Percentiles rank a stretch among this genome's conserved stretches.
These are phyloP conservation scores for Troilus luridus DNA, from an alignment of 2,888 invertebrate genomes.

Conservation along the genomic window DNA sequence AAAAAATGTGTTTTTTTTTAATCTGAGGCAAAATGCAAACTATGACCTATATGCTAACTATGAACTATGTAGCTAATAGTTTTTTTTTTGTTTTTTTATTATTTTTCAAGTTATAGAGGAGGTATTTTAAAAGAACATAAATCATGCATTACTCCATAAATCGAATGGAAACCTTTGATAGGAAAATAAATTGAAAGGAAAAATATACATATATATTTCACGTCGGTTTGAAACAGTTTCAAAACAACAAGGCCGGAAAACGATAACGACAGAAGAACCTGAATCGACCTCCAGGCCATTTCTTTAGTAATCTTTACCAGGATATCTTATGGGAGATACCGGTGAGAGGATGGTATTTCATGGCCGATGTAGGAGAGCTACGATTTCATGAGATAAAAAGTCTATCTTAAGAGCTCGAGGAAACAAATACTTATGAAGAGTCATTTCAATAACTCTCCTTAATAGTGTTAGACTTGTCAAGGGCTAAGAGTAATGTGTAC, in stretches of 20 bases:
- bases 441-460: background rate
- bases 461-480: background rate
- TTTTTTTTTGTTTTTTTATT: too few species aligned
- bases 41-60: too few species aligned
- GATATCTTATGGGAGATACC: background rate
- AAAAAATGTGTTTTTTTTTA: too few species aligned
- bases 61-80: too few species aligned
- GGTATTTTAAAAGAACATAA: too few species aligned
- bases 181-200: too few species aligned
- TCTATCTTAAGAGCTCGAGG: background rate
- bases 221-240: too few species aligned
- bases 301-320: background rate
- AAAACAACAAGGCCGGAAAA: background rate
- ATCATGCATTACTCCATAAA: too few species aligned
- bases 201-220: too few species aligned
- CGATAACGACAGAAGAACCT: background rate
- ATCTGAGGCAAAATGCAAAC: too few species aligned
- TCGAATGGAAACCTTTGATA: too few species aligned
- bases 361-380: background rate
- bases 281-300: background rate
- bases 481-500: background rate
- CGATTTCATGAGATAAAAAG: background rate
- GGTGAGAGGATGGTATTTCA: constrained; percentile 14
- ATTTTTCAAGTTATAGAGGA: too few species aligned
- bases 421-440: background rate